These are phyloP conservation scores for Actinopyga echinites DNA, from an alignment of 53 echinoderm and acorn worm genomes.

Conservation along the genomic window DNA sequence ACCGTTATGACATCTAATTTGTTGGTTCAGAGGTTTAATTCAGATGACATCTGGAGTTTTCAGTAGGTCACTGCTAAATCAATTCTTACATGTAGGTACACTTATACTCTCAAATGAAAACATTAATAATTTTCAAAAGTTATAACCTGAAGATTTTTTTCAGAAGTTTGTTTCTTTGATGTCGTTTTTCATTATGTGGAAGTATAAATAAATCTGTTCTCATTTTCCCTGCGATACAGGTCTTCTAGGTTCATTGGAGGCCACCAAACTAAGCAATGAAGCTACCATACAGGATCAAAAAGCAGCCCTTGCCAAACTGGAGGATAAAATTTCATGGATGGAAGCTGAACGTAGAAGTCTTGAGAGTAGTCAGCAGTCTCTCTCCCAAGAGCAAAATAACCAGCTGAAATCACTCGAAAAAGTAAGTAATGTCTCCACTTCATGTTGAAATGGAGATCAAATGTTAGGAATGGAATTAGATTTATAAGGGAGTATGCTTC, in stretches of 20 bases:
- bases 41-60: too few species aligned
- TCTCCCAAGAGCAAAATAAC: slow-evolving; percentile 64
- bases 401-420: slow-evolving; percentile 93
- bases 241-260: slow-evolving; percentile 87
- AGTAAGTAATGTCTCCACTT: slow-evolving; percentile 24
- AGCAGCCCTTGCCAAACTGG: slow-evolving; percentile 73
- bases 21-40: too few species aligned
- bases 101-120: too few species aligned
- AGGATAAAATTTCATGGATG: slow-evolving; percentile 89
- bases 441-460: too few species aligned
- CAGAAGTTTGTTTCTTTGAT: too few species aligned
- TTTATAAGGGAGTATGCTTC: too few species aligned
- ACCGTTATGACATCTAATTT: too few species aligned
- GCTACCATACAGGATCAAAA: slow-evolving; percentile 81
- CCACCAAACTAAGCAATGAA: slow-evolving; percentile 88
- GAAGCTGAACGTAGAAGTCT: slow-evolving; percentile 80
- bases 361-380: slow-evolving; percentile 72
- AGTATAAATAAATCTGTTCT: not conserved
- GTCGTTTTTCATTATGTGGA: not conserved
- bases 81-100: too few species aligned
- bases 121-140: too few species aligned
- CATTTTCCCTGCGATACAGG: slow-evolving; percentile 33
- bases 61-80: too few species aligned
- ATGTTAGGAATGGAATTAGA: too few species aligned
- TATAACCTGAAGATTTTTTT: too few species aligned